Evolutionary conservation across 2,888 invertebrate species (phyloP), one percentile per base, ranked within the genome.

Genomic region (Tupiocoris notatus): DNA sequence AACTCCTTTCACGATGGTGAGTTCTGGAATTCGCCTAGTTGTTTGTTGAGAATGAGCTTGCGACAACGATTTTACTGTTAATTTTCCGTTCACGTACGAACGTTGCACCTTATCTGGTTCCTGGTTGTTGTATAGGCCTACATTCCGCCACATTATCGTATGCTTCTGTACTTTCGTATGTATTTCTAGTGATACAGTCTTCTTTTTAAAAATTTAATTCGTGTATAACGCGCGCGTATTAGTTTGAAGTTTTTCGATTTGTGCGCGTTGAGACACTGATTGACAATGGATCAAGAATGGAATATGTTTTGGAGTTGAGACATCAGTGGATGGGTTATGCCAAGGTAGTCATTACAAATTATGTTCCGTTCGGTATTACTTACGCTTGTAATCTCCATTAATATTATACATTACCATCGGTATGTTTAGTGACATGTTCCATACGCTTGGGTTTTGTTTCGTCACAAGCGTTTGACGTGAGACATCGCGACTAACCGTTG

Each of bases 251-350:
- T 7, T 25, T 62, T 73, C 7, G 54, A 23, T 39, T 73, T 62
- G 54, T 73, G 54, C 61, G 62, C 62, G 61, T 73, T 62, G 39
- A 62, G 73, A 54, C 73, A 77, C 75, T 77, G 76, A 59, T 75
- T 75, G 77, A 71, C 57, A 75, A 75, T 77, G 65, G 61, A 71
- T 73, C 71, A 77, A 77, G 76, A 77, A 79, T 79, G 79, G 79
- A 79, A 73, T 79, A 62, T 76, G 77, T 70, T 73, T 61, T 57
- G 67, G 79, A 78, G 65, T 67, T 78, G 67, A 75, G 64, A 68
- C 75, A 79, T 65, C 67, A 71, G 56, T 75, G 75, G 73, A 74
- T 66, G 76, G 79, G 79, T 79, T 79, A 79, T 79, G 77, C 71
- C 78, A 79, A 79, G 79, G 79, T 79, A 79, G 74, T 23, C 24